phyloP scores from a whole-genome alignment of 2,888 invertebrate species.

The Hirtodrosophila duncani region DNA sequence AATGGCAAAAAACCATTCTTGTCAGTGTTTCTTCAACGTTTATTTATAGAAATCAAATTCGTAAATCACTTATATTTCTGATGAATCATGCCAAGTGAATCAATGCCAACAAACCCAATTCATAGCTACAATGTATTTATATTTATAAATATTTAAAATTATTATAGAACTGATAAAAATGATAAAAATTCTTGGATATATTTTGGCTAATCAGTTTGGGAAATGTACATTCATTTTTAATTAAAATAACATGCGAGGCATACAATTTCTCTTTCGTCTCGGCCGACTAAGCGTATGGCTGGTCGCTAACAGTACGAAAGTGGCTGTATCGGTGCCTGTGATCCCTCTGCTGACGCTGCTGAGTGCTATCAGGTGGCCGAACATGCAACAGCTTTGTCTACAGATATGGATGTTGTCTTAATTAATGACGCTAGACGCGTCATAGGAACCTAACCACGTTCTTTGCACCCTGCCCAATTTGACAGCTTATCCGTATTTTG shows the following conservation, averaged over 20 bases:
- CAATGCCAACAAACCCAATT: slow-evolving; percentile 3
- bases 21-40: too few relatives aligned
- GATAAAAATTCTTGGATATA: slow-evolving; percentile 11
- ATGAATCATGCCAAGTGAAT: slow-evolving; percentile 5
- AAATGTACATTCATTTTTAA: slow-evolving; percentile 44
- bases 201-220: slow-evolving; percentile 22
- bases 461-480: slow-evolving; percentile 19
- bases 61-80: too few relatives aligned
- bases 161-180: slow-evolving; percentile 20
- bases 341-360: slow-evolving; percentile 33
- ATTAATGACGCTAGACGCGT: slow-evolving; percentile 26
- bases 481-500: slow-evolving; percentile 17
- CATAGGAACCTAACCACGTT: slow-evolving; percentile 12
- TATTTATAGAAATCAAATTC: too few relatives aligned
- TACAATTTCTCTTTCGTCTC: slow-evolving; percentile 16
- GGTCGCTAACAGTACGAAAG: too few relatives aligned
- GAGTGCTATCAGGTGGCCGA: slow-evolving; percentile 23
- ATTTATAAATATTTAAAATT: slow-evolving; percentile 27
- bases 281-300: slow-evolving; percentile 1
- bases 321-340: slow-evolving; percentile 28
- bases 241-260: slow-evolving; percentile 43
- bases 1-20: too few relatives aligned
- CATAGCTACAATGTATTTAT: slow-evolving; percentile 21
- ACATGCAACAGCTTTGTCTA: slow-evolving; percentile 20
- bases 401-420: slow-evolving; percentile 30